Percentiles rank a stretch among this genome's conserved stretches.
These are phyloP conservation scores for Myiotriccus ornatus DNA, from an alignment of 2,797 vertebrate species.

Conservation along the genomic window DNA sequence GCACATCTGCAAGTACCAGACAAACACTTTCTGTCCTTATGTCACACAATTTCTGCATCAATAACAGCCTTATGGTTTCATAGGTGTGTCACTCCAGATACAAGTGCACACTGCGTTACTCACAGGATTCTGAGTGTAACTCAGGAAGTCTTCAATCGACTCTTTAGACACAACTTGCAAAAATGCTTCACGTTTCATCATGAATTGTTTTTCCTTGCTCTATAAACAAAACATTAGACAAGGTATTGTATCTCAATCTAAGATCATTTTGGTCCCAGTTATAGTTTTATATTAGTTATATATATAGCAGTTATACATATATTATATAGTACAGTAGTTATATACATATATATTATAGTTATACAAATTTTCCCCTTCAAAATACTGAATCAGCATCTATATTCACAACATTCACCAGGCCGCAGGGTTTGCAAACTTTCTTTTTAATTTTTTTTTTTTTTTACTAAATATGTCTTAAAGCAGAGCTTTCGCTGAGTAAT, in stretches of 20 bases:
- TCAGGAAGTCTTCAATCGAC: slow-evolving; percentile 83
- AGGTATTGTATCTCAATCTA: neutral
- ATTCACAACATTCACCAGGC: neutral
- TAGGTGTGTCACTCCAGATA: neutral
- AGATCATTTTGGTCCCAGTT: neutral
- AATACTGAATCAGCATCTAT: neutral
- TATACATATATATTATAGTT: neutral
- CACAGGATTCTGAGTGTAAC: slow-evolving; percentile 83
- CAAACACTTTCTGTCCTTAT: neutral
- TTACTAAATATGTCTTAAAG: neutral
- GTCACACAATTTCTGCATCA: neutral
- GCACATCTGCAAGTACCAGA: neutral
- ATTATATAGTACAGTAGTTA: neutral
- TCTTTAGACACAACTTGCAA: slow-evolving; percentile 78
- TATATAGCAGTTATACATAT: rapidly evolving
- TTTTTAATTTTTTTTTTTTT: neutral
- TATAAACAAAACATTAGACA: neutral
- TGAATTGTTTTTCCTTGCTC: slow-evolving; percentile 28
- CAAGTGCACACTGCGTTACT: slow-evolving; percentile 52
- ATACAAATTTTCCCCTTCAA: neutral
- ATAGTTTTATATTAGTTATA: neutral
- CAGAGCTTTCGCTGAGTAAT: neutral
- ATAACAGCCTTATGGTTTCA: neutral
- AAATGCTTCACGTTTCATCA: slow-evolving; percentile 85
- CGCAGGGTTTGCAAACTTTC: neutral